Evolutionary conservation across 1,140 invertebrate species (phyloP).

Genomic region (Conopomorpha cramerella): DNA sequence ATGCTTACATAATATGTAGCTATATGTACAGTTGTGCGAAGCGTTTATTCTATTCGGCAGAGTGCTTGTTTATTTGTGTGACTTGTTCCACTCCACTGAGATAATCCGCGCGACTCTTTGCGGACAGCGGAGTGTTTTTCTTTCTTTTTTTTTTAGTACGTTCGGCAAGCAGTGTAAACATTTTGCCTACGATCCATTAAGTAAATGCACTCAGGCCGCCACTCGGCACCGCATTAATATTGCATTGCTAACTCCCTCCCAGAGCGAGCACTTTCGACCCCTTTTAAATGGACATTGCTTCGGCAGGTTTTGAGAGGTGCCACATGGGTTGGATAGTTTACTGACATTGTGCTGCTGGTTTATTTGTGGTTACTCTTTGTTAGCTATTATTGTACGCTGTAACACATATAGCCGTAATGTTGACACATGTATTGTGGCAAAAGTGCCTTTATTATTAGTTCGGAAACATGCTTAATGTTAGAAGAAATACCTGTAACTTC

Average conservation of each 20-base stretch:
- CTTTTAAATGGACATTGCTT: slow-evolving; percentile 12
- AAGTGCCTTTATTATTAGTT: too few species aligned
- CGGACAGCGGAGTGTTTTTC: too few species aligned
- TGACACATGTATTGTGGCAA: too few species aligned
- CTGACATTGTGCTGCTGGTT: slow-evolving; percentile 1
- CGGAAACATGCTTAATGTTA: too few species aligned
- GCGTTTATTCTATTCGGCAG: slow-evolving; percentile 36
- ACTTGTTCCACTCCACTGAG: slow-evolving; percentile 22
- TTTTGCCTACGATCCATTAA: slow-evolving; percentile 50
- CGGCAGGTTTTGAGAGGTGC: slow-evolving; percentile 12
- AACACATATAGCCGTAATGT: too few species aligned
- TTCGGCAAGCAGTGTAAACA: slow-evolving; percentile 35
- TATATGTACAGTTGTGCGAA: too few species aligned
- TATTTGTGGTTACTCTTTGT: slow-evolving; percentile 2
- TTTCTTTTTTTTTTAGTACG: slow-evolving; percentile 22
- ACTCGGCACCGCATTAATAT: slow-evolving; percentile 54
- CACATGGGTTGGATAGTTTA: slow-evolving; percentile 7
- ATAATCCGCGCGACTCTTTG: slow-evolving; percentile 31
- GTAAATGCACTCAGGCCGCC: slow-evolving; percentile 48
- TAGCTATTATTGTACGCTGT: too few species aligned
- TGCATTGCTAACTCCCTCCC: slow-evolving; percentile 41
- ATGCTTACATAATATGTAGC: too few species aligned
- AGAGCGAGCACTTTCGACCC: slow-evolving; percentile 9
- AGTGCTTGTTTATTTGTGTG: slow-evolving; percentile 34
- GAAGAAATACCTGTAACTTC: too few species aligned